Base-by-base conservation (phyloP, 2,888 invertebrate genomes). In the Boloria euphrosyne region DNA sequence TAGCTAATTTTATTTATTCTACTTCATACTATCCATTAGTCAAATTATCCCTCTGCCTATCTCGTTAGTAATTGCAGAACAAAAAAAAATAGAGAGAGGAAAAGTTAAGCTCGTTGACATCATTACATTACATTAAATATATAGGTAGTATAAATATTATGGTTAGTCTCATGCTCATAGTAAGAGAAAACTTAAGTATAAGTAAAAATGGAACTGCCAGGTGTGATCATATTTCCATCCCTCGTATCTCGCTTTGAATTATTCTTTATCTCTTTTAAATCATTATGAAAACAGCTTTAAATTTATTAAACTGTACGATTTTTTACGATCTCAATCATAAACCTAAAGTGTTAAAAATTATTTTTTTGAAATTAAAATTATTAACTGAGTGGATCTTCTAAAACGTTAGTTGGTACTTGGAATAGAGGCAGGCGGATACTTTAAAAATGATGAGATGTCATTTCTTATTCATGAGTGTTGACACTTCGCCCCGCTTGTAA, bases 391-490 rank as follows among this genome's bases (percentile, higher is more conserved):
- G 31, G 31, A 10, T 10, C 55, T 55, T 44, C 6, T 55, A 55
- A n/a, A 44, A 44, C 14, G n/a, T 44, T 7, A 44, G n/a, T n/a
- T 17, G 43, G 54, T 14, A 44, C 7, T n/a, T 17, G 43, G 43
- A 7, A 44, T 14, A 38, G 44, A 44, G 31, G 2, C 10, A 55
- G 10, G 44, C 18, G 18, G 55, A 22, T n/a, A 55, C 5, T 22
- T 54, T 14, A 16, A 55, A 55, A 55, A n/a, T 55, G 44, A 55
- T 22, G 18, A 3, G 55, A 55, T 44, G 14, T 55, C 14, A 44
- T 55, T 55, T 55, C 18, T 44, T 55, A 55, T 55, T 55, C 55
- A 55, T 55, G 55, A 44, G 44, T n/a, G 44, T 55, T 55, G 44
- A 55, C 55, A 55, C 44, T 55, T 55, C 22, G 18, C 55, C 10